These are phyloP conservation scores for Pao palembangensis DNA, from an alignment of 2,113 vertebrate species.

Conservation along the genomic window DNA sequence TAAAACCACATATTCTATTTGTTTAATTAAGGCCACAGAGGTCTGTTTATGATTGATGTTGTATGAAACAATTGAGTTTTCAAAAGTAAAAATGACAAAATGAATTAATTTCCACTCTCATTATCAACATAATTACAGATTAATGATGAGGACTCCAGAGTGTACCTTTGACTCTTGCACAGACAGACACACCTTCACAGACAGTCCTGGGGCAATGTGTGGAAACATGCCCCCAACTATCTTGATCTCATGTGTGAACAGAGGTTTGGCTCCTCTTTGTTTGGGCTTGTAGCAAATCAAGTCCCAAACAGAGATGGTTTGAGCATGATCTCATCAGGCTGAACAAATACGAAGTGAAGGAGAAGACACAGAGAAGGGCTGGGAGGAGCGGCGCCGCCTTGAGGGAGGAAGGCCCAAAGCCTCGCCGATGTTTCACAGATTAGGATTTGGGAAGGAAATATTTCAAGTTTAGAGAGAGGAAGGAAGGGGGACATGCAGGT, in stretches of 20 bases:
- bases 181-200: slow-evolving; percentile 39
- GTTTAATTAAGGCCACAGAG: slow-evolving; percentile 40
- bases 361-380: slow-evolving; percentile 26
- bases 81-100: slow-evolving; percentile 42
- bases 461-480: slow-evolving; percentile 48
- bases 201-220: slow-evolving; percentile 60
- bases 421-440: slow-evolving; percentile 59
- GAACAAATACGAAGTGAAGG: slow-evolving; percentile 58
- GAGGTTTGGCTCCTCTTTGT: slow-evolving; percentile 69
- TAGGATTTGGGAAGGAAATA: slow-evolving; percentile 62
- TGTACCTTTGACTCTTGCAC: slow-evolving; percentile 23
- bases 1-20: slow-evolving; percentile 11
- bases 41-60: slow-evolving; percentile 61
- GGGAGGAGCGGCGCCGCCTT: slow-evolving; percentile 31
- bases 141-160: slow-evolving; percentile 55
- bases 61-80: slow-evolving; percentile 43
- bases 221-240: slow-evolving; percentile 69
- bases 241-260: slow-evolving; percentile 72
- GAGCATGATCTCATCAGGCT: slow-evolving; percentile 73
- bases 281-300: slow-evolving; percentile 68
- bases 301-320: slow-evolving; percentile 56
- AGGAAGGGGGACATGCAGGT: slow-evolving; percentile 34
- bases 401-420: slow-evolving; percentile 34
- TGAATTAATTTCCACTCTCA: slow-evolving; percentile 64
- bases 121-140: slow-evolving; percentile 67